Percentiles rank a stretch among this genome's conserved stretches.
Evolutionary conservation across 2,888 invertebrate species (phyloP).

Genomic region (Thecocarcelia acutangulata): DNA sequence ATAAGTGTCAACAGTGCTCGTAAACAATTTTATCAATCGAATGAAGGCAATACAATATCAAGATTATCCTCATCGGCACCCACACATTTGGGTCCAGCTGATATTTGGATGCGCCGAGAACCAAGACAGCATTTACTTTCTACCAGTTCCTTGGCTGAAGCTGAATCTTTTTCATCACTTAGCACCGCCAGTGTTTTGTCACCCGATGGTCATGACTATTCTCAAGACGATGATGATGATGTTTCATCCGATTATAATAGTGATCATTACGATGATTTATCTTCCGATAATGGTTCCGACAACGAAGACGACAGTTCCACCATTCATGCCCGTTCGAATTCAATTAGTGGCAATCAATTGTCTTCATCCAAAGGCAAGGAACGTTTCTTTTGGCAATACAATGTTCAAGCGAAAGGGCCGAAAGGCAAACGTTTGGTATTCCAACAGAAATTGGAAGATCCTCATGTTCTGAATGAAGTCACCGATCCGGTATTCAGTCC

Average conservation of each 20-base stretch:
- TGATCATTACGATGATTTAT: conserved; percentile 92
- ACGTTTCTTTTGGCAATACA: conserved; percentile 98
- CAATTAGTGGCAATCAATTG: conserved; percentile 75
- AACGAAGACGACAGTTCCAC: conserved; percentile 79
- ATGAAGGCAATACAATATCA: conserved; percentile 81
- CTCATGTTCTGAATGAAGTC: conserved; percentile 93
- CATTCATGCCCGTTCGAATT: conserved; percentile 52
- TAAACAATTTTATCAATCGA: conserved; percentile 74
- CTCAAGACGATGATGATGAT: conserved; percentile 89
- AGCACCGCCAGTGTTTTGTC: conserved; percentile 92
- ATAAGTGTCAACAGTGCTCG: conserved; percentile 72
- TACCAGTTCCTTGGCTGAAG: conserved; percentile 92
- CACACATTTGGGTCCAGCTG: conserved; percentile 89
- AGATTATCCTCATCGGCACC: conserved; percentile 93
- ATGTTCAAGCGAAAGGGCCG: conserved; percentile 98
- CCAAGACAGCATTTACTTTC: conserved; percentile 92
- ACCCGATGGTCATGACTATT: conserved; percentile 89
- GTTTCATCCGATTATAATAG: conserved; percentile 92
- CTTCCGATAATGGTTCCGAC: conserved; percentile 87
- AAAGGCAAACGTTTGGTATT: conserved; percentile 95
- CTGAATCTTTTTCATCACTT: conserved; percentile 91
- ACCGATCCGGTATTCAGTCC: conserved; percentile 98
- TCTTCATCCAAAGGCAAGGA: conserved; percentile 86
- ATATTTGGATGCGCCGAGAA: conserved; percentile 93
- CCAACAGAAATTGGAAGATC: conserved; percentile 93